These are phyloP conservation scores for Pachliopta kotzebuea DNA, from an alignment of 2,888 invertebrate genomes.

Conservation along the genomic window DNA sequence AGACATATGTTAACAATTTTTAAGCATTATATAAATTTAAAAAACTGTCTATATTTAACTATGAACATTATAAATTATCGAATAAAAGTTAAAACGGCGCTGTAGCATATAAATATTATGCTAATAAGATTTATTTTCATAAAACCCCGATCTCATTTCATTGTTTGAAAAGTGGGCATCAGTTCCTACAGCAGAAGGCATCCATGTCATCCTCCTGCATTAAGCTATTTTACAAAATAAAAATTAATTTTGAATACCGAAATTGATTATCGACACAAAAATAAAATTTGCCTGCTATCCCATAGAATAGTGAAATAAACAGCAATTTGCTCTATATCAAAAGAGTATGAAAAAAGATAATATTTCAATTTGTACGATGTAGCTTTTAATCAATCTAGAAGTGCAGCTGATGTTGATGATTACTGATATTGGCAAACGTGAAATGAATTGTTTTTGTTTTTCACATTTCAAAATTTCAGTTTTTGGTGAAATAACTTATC, in stretches of 20 bases:
- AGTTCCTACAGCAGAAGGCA: background rate
- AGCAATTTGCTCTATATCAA: constrained; percentile 16
- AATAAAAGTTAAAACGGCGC: background rate
- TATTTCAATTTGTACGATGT: constrained; percentile 26
- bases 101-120: background rate
- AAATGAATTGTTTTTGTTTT: constrained; percentile 15
- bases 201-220: background rate
- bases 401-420: constrained; percentile 12
- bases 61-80: background rate
- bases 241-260: background rate
- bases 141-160: too few relatives aligned
- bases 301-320: constrained; percentile 11
- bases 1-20: too few relatives aligned
- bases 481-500: background rate
- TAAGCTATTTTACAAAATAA: background rate
- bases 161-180: too few relatives aligned
- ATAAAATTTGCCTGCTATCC: background rate
- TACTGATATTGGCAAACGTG: constrained; percentile 14
- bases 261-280: background rate
- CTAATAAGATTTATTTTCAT: too few relatives aligned
- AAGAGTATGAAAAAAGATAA: constrained; percentile 22
- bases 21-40: too few relatives aligned
- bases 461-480: background rate
- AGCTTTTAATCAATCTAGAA: constrained; percentile 24
- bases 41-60: too few relatives aligned